Evolutionary conservation across 2,113 vertebrate genomes (phyloP), one percentile per base, ranked within the genome.

Genomic region (Todiramphus chloris): DNA sequence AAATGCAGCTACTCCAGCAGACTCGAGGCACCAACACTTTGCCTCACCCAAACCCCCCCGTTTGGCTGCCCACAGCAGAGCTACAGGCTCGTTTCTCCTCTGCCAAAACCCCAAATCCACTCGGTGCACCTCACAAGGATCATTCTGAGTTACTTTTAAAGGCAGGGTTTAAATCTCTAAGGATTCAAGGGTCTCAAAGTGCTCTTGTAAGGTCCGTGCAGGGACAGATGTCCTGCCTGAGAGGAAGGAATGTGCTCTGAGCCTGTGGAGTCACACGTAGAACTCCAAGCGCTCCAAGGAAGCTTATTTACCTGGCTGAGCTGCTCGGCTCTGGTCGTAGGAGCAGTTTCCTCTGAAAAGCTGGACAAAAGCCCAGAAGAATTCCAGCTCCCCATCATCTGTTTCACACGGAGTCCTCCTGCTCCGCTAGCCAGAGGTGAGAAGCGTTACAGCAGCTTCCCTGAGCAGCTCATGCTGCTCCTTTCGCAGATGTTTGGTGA

Each of bases 91-190:
- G 2, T 18, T n/a, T 41, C 33, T 62, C 53, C 80, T 60, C 43
- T 48, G 23, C 25, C 5, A 53, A 46, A 51, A 14, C 28, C 70
- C n/a, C 28, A 51, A 19, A 14, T 35, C 24, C 53, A 17, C 16
- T 17, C 1, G 7, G 41, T 14, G 62, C 8, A 1, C 17, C 41
- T 5, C 17, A 11, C 19, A 5, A 23, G 23, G 39, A 23, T 6
- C 3, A 2, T 12, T 25, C 17, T 0, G 3, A 68, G 85, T 30
- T n/a, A 5, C 58, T 55, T 17, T 11, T 13, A 56, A 56, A 81
- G 24, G 18, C 56, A 16, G 3, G 16, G 15, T 56, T 35, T n/a
- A 33, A 23, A 55, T 37, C 7, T 10, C 4, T 56, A 64, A 63
- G 70, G 27, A 10, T 24, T 24, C 17, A 16, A 1, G 16, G 43